A percentile compares a stretch with the other conserved stretches of the same genome.
These are phyloP conservation scores for Montipora capitata DNA, from an alignment of 92 coral and sea anemone species.

Conservation along the genomic window DNA sequence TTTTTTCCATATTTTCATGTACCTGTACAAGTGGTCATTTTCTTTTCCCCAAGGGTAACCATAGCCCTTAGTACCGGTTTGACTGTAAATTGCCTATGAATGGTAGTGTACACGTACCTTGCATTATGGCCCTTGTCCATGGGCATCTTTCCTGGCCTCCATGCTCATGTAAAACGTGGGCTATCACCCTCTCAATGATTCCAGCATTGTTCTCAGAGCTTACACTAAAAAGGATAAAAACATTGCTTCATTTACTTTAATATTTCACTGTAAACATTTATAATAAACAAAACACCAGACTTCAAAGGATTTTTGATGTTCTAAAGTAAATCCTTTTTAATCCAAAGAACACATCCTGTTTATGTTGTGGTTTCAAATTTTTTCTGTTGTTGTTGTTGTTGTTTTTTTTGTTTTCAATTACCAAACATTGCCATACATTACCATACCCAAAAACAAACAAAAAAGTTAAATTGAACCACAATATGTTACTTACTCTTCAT, in stretches of 20 bases:
- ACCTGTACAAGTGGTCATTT: neutral
- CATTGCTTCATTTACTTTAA: neutral
- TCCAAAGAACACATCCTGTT: too few species aligned
- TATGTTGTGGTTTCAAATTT: too few species aligned
- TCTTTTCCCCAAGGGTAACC: neutral
- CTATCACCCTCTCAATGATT: slow-evolving; percentile 35
- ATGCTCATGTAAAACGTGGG: slow-evolving; percentile 38
- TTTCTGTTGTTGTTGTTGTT: too few species aligned
- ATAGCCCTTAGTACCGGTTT: neutral
- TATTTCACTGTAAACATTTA: neutral
- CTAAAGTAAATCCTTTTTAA: neutral
- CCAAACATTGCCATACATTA: too few species aligned
- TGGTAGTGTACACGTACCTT: slow-evolving; percentile 52
- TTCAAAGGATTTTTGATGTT: slow-evolving; percentile 17
- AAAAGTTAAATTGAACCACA: too few species aligned
- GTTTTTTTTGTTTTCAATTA: too few species aligned
- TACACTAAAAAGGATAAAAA: slow-evolving; percentile 21
- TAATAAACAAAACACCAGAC: slow-evolving; percentile 1
- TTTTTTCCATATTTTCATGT: neutral
- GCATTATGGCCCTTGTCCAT: slow-evolving; percentile 49
- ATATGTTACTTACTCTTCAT: slow-evolving; percentile 58
- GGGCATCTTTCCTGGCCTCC: slow-evolving; percentile 66
- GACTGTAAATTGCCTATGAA: neutral
- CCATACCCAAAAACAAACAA: too few species aligned
- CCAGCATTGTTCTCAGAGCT: slow-evolving; percentile 27